Percentiles rank a stretch among this genome's conserved stretches.
Conservation (phyloP, 1,140 invertebrate species). For the Marisa cornuarietis region DNA sequence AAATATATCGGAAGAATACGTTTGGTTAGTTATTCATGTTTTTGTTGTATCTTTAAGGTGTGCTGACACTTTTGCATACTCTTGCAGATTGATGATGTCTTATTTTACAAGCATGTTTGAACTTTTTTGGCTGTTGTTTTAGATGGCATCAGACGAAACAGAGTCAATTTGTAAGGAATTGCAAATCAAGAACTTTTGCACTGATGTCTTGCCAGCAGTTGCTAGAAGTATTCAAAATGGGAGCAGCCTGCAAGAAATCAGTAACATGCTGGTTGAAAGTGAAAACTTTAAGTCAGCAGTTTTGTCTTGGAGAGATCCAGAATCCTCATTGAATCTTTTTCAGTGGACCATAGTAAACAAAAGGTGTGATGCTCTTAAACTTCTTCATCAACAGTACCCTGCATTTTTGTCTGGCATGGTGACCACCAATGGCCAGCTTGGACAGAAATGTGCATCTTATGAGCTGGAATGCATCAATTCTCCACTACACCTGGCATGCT, state of each 20-base stretch:
- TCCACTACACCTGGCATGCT: conserved; percentile 21
- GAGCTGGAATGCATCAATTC: background rate
- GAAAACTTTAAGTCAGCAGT: background rate
- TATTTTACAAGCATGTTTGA: too few relatives aligned
- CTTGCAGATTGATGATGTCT: too few relatives aligned
- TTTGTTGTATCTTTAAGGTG: too few relatives aligned
- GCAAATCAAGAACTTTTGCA: background rate
- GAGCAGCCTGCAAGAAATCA: background rate
- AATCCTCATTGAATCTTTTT: background rate
- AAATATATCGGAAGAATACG: too few relatives aligned
- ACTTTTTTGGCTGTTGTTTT: too few relatives aligned
- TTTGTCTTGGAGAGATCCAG: conserved; percentile 16
- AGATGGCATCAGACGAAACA: too few relatives aligned
- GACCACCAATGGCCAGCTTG: background rate
- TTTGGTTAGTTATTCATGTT: too few relatives aligned
- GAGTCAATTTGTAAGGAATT: background rate
- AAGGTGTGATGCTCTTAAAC: conserved; percentile 12
- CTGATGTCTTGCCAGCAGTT: background rate
- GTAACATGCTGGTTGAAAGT: background rate
- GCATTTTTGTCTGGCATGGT: conserved; percentile 1
- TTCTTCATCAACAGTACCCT: background rate
- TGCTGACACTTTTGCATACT: too few relatives aligned
- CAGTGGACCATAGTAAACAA: conserved; percentile 17
- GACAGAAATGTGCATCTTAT: background rate
- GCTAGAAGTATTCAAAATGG: background rate